phyloP scores from a whole-genome alignment of 1,140 invertebrate genomes.

The Philotrypesis tridentata region DNA sequence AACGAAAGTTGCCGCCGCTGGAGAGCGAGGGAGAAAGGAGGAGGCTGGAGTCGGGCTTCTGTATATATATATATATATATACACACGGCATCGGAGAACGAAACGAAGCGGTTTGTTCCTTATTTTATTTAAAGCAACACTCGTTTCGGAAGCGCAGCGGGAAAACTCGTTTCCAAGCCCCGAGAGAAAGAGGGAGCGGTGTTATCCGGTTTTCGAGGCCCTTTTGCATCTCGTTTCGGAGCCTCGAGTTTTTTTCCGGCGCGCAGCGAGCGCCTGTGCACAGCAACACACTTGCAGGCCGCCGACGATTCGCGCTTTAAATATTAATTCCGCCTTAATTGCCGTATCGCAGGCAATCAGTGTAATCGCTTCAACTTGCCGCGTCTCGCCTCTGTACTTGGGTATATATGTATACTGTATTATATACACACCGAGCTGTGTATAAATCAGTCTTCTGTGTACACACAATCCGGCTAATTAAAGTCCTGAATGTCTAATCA shows the following conservation, averaged over 20 bases:
- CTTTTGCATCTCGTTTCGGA: not conserved
- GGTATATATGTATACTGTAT: too few species aligned
- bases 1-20: not conserved
- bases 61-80: too few species aligned
- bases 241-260: too few species aligned
- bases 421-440: too few species aligned
- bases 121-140: slow-evolving; percentile 44
- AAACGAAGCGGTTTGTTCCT: slow-evolving; percentile 28
- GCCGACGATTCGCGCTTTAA: too few species aligned
- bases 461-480: not conserved
- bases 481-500: not conserved
- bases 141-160: slow-evolving; percentile 20
- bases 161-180: slow-evolving; percentile 36
- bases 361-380: not conserved
- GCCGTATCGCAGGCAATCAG: not conserved
- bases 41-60: too few species aligned
- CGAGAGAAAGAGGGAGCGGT: not conserved
- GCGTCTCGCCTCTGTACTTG: too few species aligned
- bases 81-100: not conserved
- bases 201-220: not conserved
- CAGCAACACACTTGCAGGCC: too few species aligned
- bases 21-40: slow-evolving; percentile 1
- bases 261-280: too few species aligned
- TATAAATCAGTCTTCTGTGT: too few species aligned
- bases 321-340: too few species aligned